Base-by-base conservation (phyloP, 2,113 vertebrate genomes). In the Clarias batrachus region DNA sequence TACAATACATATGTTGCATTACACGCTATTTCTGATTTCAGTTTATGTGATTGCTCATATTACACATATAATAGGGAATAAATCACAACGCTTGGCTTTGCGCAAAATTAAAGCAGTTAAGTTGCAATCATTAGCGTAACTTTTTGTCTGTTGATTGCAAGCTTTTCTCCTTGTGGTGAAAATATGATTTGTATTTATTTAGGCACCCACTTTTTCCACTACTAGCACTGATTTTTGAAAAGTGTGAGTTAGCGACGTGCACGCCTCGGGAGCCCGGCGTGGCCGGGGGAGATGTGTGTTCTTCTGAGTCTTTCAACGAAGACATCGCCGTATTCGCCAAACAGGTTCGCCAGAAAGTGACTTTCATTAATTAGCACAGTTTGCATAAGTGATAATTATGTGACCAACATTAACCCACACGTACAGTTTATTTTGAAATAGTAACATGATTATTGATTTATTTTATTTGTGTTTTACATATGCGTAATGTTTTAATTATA, bases 151-250 rank as follows among this genome's bases (percentile, higher is more conserved):
- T 57, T 37, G 14, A 5, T 37, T 33, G n/a, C 30, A 62, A 41
- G 30, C 33, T 79, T 60, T 84, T 74, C 25, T 57, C 2, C 33
- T 17, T 41, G 23, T 54, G n/a, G 30, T 86, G 68, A 89, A 89
- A 90, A 94, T 90, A 90, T 96, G 96, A 96, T 96, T 94, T 95
- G 79, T 96, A 96, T 96, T 96, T 96, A 93, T 56, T 90, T 96
- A 99, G 98, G 96, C 98, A 99, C 94, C 98, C 98, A 92, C 96
- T 99, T 91, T 99, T 99, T 95, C 98, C 98, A 92, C 96, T 99
- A 92, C 97, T 99, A 96, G 98, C 98, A 96, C 97, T 99, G 96
- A 99, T 99, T 96, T 99, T 99, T 97, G 98, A 99, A 96, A 99
- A 99, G 97, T 99, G 98, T 97, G 98, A 99, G 97, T 97, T 99